These are phyloP conservation scores for Altica lythri DNA, from an alignment of 2,888 invertebrate species.

Conservation along the genomic window DNA sequence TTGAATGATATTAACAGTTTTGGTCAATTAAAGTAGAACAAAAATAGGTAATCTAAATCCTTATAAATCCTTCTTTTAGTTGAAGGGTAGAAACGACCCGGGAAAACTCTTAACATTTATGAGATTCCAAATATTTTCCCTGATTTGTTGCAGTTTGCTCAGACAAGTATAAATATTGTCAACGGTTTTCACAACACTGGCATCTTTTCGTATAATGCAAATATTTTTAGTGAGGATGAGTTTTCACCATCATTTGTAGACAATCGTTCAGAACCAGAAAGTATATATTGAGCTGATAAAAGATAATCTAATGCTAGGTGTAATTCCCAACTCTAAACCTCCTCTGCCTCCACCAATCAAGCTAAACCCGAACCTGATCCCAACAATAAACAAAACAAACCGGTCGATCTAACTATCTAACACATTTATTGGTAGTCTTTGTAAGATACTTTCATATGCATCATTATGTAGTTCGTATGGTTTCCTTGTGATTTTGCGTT, in stretches of 20 bases:
- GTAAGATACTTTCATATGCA: too few relatives aligned
- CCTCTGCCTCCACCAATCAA: slow-evolving; percentile 16
- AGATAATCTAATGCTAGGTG: slow-evolving; percentile 6
- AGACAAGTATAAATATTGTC: slow-evolving; percentile 11
- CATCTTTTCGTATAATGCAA: slow-evolving; percentile 17
- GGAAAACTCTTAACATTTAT: too few relatives aligned
- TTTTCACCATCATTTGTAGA: slow-evolving; percentile 15
- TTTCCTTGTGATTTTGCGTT: too few relatives aligned
- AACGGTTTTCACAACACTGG: slow-evolving; percentile 9
- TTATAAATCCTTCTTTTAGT: neutral
- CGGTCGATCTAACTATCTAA: too few relatives aligned
- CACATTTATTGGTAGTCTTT: too few relatives aligned
- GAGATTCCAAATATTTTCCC: too few relatives aligned
- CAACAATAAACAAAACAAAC: slow-evolving; percentile 10
- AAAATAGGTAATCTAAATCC: slow-evolving; percentile 6
- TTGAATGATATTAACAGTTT: too few relatives aligned
- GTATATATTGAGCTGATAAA: slow-evolving; percentile 7
- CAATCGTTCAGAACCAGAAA: slow-evolving; percentile 14
- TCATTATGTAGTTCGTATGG: too few relatives aligned
- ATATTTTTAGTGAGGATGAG: slow-evolving; percentile 16
- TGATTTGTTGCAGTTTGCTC: slow-evolving; percentile 25
- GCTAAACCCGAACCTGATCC: slow-evolving; percentile 14
- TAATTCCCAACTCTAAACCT: slow-evolving; percentile 8
- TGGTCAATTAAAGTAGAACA: too few relatives aligned
- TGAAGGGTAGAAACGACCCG: too few relatives aligned